phyloP scores from a whole-genome alignment of 2,797 vertebrate species.

The Artibeus lituratus region DNA sequence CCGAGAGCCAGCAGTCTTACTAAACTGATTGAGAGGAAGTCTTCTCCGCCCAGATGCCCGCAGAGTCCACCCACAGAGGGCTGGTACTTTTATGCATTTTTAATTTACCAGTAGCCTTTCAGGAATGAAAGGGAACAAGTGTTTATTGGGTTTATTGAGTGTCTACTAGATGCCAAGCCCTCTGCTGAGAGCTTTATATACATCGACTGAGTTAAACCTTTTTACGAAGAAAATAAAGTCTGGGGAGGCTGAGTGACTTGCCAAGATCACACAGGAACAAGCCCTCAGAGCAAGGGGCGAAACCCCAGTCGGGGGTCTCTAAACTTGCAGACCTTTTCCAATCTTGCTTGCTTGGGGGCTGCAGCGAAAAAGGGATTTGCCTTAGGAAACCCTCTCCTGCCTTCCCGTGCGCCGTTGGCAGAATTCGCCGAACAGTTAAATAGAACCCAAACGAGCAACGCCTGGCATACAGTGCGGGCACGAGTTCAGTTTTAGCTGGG shows the following conservation, averaged over 20 bases:
- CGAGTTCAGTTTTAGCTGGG: background rate
- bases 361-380: background rate
- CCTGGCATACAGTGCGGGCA: background rate
- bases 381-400: background rate
- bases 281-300: background rate
- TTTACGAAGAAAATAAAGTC: background rate
- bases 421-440: background rate
- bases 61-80: background rate
- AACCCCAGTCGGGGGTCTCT: background rate
- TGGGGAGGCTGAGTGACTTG: background rate
- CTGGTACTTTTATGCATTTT: background rate
- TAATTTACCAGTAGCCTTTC: constrained; percentile 43
- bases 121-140: constrained; percentile 30
- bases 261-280: background rate
- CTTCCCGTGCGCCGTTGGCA: background rate
- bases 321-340: background rate
- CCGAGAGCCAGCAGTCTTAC: background rate
- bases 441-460: background rate
- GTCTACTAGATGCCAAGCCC: background rate
- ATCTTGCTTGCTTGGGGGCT: background rate
- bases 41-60: background rate
- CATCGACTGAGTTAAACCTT: background rate
- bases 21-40: constrained; percentile 12
- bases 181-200: background rate
- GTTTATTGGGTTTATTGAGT: constrained; percentile 23